A percentile compares a stretch with the other conserved stretches of the same genome.
Conservation (phyloP, 2,888 invertebrate species). For the Melitaea athalia region DNA sequence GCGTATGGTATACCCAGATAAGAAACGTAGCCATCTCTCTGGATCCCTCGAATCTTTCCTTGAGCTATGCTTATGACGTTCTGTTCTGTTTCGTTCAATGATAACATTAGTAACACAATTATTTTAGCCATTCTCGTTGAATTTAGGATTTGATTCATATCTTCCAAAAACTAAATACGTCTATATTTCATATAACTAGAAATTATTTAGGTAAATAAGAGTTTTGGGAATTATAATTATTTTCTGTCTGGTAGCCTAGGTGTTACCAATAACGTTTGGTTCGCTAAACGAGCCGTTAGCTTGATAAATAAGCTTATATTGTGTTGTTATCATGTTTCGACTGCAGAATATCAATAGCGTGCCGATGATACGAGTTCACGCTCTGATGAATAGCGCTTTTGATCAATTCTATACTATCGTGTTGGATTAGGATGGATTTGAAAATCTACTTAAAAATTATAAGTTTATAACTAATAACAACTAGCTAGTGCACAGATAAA, state of each 20-base stretch:
- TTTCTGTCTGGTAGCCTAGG: not conserved
- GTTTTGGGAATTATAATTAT: no score
- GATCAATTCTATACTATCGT: not conserved
- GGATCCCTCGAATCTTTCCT: conserved; percentile 58
- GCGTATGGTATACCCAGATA: conserved; percentile 71
- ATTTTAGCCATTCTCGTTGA: conserved; percentile 6
- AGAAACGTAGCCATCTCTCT: conserved; percentile 58
- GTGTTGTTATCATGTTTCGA: not conserved
- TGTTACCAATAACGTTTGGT: not conserved
- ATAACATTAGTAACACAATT: conserved; percentile 11
- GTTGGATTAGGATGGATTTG: conserved; percentile 9
- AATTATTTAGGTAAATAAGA: not conserved
- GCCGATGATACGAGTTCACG: conserved; percentile 15
- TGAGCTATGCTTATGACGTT: conserved; percentile 60
- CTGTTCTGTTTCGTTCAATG: conserved; percentile 41
- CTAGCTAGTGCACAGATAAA: no score
- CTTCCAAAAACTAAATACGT: not conserved
- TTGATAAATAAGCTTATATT: not conserved
- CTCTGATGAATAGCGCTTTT: conserved; percentile 6
- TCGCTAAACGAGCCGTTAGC: not conserved
- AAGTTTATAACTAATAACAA: no score
- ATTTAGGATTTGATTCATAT: not conserved
- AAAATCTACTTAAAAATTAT: no score
- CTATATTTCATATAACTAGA: not conserved
- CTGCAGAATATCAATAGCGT: conserved; percentile 16